These are phyloP conservation scores for Leptocoma aspasia DNA, from an alignment of 2,113 vertebrate genomes.

Conservation along the genomic window DNA sequence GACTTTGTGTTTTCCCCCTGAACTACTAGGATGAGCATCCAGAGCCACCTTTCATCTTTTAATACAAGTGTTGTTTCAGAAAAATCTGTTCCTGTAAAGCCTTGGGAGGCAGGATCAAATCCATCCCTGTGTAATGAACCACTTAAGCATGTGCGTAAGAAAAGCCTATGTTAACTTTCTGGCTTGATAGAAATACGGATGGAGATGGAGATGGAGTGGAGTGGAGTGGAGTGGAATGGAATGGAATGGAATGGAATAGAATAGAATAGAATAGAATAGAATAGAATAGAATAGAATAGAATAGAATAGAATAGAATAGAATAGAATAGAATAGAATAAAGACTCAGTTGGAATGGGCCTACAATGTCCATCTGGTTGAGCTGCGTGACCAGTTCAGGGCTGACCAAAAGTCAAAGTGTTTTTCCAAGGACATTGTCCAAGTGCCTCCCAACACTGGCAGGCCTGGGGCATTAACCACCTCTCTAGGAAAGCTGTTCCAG, in stretches of 20 bases:
- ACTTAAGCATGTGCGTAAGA: not conserved
- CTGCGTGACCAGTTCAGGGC: not conserved
- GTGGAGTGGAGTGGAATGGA: not conserved
- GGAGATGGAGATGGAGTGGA: not conserved
- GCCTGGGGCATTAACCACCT: not conserved
- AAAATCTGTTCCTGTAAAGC: not conserved
- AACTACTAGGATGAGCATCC: not conserved
- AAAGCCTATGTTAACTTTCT: not conserved
- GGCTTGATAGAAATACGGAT: not conserved
- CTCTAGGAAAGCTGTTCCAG: not conserved
- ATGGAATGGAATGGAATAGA: not conserved
- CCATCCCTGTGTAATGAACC: not conserved
- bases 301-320: not conserved
- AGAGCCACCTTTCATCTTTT: not conserved
- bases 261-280: not conserved
- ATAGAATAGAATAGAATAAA: not conserved
- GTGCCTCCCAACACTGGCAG: not conserved
- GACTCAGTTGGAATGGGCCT: not conserved
- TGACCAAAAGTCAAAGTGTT: not conserved
- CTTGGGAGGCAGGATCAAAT: not conserved
- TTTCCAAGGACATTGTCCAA: not conserved
- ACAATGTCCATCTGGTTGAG: not conserved
- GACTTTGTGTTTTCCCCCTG: not conserved
- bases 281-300: not conserved
- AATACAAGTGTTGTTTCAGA: not conserved